Base-by-base conservation (phyloP, 64 coral and sea anemone species). In the Actinia tenebrosa region DNA sequence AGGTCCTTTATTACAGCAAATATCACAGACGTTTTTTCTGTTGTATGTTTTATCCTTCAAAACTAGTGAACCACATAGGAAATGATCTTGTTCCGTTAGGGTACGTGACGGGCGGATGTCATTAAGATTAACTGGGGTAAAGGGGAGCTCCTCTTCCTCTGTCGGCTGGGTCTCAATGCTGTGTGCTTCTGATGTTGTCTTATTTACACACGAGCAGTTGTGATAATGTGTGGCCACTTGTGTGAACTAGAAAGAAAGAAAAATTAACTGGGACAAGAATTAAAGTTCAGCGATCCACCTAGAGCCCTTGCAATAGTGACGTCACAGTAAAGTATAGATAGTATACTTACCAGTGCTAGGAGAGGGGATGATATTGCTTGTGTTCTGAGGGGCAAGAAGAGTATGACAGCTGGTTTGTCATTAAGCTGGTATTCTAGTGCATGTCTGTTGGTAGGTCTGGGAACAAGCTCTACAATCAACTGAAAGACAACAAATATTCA, bases 381-480 rank as follows among this genome's bases (percentile, higher is more conserved):
- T 25, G 26, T 23, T 82, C 86, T 82, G 3, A 87, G 27, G 5
- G 90, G 90, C 2, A 92, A 37, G 80, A 92, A 92, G 10, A 92
- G 77, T 56, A 92, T 83, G 4, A 92, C 77, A 43, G 90, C 90
- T 44, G 90, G 77, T 56, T 86, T 86, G 17, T 92, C 84, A 18
- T 58, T 87, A 1, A 92, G 79, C 9, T 87, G 56, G 4, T 46
- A 16, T 50, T 82, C 45, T 64, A 87, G 53, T 64, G 63, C 60
- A 53, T 55, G 23, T 56, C 86, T 87, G 11, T 52, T 69, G 3
- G 45, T 79, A 44, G 85, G 22, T 18, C 10, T 92, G 15, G 61
- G 79, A 16, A 58, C 27, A 8, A 92, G 86, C 45, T 92, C 64
- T 43, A 82, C 56, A 3, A 92, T 84, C 77, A 92, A 56, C 90